Percentiles rank a stretch among this genome's conserved stretches.
phyloP scores from a whole-genome alignment of 2,888 invertebrate species.

The Catocala sponsa region DNA sequence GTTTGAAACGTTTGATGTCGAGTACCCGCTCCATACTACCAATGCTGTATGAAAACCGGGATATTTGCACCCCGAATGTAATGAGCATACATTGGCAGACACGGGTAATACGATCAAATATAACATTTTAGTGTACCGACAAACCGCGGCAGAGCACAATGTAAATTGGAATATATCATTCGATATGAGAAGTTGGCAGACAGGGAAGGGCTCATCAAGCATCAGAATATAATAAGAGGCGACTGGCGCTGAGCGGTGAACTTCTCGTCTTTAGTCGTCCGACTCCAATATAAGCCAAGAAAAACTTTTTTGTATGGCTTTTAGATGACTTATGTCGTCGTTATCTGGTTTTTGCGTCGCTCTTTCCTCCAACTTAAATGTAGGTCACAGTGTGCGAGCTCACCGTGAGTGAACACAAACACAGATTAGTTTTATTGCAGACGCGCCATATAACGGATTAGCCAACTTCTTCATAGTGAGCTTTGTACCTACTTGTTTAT shows the following conservation, averaged over 20 bases:
- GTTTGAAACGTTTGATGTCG: constrained; percentile 40
- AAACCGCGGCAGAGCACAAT: not conserved
- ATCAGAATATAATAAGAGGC: constrained; percentile 6
- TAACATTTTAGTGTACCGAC: constrained; percentile 4
- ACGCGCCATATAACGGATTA: constrained; percentile 7
- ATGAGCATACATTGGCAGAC: constrained; percentile 4
- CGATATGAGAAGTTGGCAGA: constrained; percentile 1
- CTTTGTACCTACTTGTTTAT: constrained; percentile 11
- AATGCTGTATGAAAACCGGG: constrained; percentile 7
- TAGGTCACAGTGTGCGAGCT: constrained; percentile 30
- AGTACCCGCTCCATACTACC: constrained; percentile 22
- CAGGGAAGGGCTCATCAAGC: constrained; percentile 1
- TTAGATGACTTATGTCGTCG: constrained; percentile 44
- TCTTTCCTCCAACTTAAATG: constrained; percentile 30
- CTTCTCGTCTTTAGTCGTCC: constrained; percentile 15
- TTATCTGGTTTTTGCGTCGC: constrained; percentile 39
- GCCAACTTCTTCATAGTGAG: constrained; percentile 8
- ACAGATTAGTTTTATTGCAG: constrained; percentile 14
- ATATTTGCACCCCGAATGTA: constrained; percentile 23
- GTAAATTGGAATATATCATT: constrained; percentile 7
- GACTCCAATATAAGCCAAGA: constrained; percentile 29
- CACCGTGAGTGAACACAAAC: constrained; percentile 7
- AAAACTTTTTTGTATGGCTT: constrained; percentile 42
- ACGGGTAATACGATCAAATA: constrained; percentile 4
- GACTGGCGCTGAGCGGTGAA: constrained; percentile 7